Percentiles rank a stretch among this genome's conserved stretches.
Evolutionary conservation across 2,888 invertebrate genomes (phyloP).

Genomic region (Leptodirus hochenwartii): DNA sequence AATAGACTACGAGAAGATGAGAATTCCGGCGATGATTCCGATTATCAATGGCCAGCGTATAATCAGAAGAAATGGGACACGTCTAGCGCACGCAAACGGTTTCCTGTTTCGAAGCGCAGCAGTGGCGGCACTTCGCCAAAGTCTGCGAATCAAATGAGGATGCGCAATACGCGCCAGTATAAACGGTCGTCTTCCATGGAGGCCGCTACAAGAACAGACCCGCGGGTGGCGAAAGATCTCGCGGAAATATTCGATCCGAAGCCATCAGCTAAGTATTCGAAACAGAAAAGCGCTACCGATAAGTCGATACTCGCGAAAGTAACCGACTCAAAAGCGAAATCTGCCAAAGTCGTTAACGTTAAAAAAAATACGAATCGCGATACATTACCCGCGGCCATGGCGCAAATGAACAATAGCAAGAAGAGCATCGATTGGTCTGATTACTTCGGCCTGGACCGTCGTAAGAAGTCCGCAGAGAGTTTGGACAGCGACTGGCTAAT

Average conservation of each 20-base stretch:
- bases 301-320: conserved; percentile 10
- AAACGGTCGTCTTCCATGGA: conserved; percentile 18
- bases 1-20: conserved; percentile 14
- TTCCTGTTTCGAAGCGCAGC: conserved; percentile 49
- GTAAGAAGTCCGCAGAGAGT: conserved; percentile 41
- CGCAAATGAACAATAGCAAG: conserved; percentile 28
- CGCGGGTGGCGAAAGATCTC: conserved; percentile 48
- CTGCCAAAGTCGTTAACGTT: conserved; percentile 4
- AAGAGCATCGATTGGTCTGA: conserved; percentile 77
- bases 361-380: conserved; percentile 9
- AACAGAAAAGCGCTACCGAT: conserved; percentile 11
- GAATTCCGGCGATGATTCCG: too few species aligned
- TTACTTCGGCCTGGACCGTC: conserved; percentile 69
- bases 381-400: background rate
- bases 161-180: conserved; percentile 16
- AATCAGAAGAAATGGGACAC: conserved; percentile 1
- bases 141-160: conserved; percentile 11
- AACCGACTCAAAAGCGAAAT: conserved; percentile 1
- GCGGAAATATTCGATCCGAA: conserved; percentile 37
- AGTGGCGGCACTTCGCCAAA: conserved; percentile 19
- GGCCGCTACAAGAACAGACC: conserved; percentile 37
- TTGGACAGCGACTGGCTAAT: conserved; percentile 37
- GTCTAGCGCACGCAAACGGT: conserved; percentile 31
- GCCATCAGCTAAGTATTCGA: conserved; percentile 24
- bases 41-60: background rate